phyloP scores from a whole-genome alignment of 92 coral and sea anemone genomes.

The Phymanthus crucifer region DNA sequence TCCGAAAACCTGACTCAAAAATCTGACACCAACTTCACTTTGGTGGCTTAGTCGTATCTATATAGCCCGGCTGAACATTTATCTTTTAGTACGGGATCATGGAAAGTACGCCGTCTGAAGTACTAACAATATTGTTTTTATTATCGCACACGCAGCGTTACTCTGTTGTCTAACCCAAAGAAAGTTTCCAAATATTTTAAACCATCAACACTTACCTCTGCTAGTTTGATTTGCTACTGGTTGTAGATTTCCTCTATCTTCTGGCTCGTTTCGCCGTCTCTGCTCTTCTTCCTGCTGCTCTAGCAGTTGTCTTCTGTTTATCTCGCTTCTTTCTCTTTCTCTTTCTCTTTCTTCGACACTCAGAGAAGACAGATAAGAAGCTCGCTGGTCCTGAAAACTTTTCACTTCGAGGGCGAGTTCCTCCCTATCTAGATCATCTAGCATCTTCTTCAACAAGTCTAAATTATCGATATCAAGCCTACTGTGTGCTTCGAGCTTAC shows the following conservation, averaged over 20 bases:
- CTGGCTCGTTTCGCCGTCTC: background rate
- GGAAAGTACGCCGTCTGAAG: too few species aligned
- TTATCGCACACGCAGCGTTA: too few species aligned
- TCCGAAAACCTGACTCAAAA: too few species aligned
- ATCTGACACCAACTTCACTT: too few species aligned
- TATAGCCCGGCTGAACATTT: too few species aligned
- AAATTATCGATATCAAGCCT: constrained; percentile 31
- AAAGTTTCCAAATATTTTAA: too few species aligned
- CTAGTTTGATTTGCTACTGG: background rate
- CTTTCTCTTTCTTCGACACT: background rate
- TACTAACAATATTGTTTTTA: too few species aligned
- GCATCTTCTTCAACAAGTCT: constrained; percentile 15
- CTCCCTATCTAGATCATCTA: constrained; percentile 3
- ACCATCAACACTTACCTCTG: background rate
- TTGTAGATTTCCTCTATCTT: background rate
- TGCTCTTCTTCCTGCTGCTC: background rate
- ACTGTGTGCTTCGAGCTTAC: constrained; percentile 39
- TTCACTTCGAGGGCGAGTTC: constrained; percentile 11
- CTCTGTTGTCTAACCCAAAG: too few species aligned
- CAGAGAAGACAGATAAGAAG: background rate
- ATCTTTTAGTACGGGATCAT: too few species aligned
- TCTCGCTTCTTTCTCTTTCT: background rate
- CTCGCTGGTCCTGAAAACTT: constrained; percentile 23
- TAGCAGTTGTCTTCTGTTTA: background rate
- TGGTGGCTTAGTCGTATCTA: too few species aligned